phyloP scores from a whole-genome alignment of 2,888 invertebrate genomes.

The Parascotia fuliginaria region DNA sequence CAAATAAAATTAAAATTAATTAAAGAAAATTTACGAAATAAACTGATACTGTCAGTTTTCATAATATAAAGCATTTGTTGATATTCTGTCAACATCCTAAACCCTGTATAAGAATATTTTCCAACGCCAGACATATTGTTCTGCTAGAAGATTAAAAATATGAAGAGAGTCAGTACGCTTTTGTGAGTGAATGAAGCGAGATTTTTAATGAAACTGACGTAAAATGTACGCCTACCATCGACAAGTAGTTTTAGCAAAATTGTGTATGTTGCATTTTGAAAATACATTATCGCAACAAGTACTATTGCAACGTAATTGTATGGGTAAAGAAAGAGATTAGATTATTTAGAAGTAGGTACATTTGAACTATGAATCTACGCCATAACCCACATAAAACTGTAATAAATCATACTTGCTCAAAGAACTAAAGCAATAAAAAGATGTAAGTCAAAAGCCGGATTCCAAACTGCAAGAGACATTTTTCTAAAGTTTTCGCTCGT shows the following conservation, averaged over 20 bases:
- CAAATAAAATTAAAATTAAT: too few relatives aligned
- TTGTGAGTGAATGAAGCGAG: constrained; percentile 53
- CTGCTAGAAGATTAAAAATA: constrained; percentile 66
- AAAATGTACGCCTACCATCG: constrained; percentile 47
- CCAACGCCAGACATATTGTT: constrained; percentile 44
- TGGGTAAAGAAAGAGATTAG: too few relatives aligned
- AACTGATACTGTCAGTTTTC: background rate
- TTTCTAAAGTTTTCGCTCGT: constrained; percentile 20
- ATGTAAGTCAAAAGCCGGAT: constrained; percentile 7
- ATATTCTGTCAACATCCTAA: background rate
- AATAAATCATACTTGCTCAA: background rate
- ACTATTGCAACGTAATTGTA: too few relatives aligned
- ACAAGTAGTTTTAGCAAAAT: constrained; percentile 34
- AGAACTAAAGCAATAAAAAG: background rate
- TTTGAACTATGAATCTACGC: too few relatives aligned
- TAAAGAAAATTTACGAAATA: too few relatives aligned
- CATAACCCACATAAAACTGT: too few relatives aligned
- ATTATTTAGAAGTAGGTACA: too few relatives aligned
- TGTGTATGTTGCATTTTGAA: background rate
- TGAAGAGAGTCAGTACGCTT: constrained; percentile 54
- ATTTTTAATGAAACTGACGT: constrained; percentile 62
- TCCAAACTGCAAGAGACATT: constrained; percentile 6
- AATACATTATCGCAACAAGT: too few relatives aligned
- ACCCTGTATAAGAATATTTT: constrained; percentile 12
- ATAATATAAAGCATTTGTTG: background rate